Percentiles rank a stretch among this genome's conserved stretches.
These are phyloP conservation scores for Microctonus aethiopoides DNA, from an alignment of 2,888 invertebrate species.

Conservation along the genomic window DNA sequence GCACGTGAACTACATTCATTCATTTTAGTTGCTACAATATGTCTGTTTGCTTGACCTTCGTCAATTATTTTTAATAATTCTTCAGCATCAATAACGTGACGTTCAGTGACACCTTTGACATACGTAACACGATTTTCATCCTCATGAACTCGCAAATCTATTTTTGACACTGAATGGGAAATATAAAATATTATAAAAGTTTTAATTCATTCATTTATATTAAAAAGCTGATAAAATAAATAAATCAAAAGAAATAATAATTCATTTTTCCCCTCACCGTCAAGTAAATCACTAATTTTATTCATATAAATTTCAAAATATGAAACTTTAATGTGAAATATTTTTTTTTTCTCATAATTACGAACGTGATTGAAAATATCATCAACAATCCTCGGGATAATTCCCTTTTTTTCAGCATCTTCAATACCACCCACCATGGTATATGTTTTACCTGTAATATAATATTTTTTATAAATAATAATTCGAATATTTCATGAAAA, in stretches of 20 bases:
- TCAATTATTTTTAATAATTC: slow-evolving; percentile 99
- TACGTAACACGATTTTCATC: slow-evolving; percentile 99
- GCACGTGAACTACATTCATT: slow-evolving; percentile 99
- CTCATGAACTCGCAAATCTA: slow-evolving; percentile 99
- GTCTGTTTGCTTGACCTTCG: slow-evolving; percentile 99
- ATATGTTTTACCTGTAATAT: slow-evolving; percentile 90
- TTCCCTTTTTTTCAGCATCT: slow-evolving; percentile 91
- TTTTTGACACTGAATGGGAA: slow-evolving; percentile 84
- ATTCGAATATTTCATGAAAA: too few species aligned
- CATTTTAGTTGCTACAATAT: slow-evolving; percentile 99
- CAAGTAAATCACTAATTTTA: slow-evolving; percentile 97
- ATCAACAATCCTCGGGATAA: slow-evolving; percentile 98
- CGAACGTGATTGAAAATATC: slow-evolving; percentile 99
- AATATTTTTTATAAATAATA: background rate
- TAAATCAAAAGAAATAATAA: background rate
- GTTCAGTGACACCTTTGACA: slow-evolving; percentile 99
- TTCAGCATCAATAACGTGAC: slow-evolving; percentile 99
- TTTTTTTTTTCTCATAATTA: slow-evolving; percentile 99
- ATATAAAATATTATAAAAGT: slow-evolving; percentile 37
- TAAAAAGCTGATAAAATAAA: background rate
- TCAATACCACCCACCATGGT: slow-evolving; percentile 99
- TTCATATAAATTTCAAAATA: slow-evolving; percentile 99
- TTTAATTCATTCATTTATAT: too few species aligned
- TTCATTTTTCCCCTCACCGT: slow-evolving; percentile 73
- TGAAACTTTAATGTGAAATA: slow-evolving; percentile 99